Evolutionary conservation across 2,888 invertebrate species (phyloP).

Genomic region (Spisula subtruncata): DNA sequence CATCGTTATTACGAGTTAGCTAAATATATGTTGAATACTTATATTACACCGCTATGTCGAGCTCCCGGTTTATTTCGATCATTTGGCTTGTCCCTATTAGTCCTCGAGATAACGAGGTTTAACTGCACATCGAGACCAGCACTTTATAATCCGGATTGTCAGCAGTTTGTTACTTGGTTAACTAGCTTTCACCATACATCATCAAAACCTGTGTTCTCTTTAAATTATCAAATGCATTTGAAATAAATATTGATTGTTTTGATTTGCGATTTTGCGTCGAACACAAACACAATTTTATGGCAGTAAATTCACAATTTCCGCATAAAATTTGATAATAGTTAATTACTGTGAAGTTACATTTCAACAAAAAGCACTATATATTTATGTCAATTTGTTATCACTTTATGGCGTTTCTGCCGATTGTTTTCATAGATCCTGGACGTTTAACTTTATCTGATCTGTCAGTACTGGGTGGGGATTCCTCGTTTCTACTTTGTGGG

Average conservation of each 20-base stretch:
- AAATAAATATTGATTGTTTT: neutral
- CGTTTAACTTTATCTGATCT: constrained; percentile 43
- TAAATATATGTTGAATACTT: too few relatives aligned
- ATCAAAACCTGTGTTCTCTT: too few relatives aligned
- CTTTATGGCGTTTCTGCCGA: constrained; percentile 8
- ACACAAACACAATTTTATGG: neutral
- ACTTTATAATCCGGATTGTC: too few relatives aligned
- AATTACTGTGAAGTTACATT: neutral
- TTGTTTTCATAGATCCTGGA: constrained; percentile 8
- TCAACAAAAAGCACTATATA: neutral
- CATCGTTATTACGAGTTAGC: too few relatives aligned
- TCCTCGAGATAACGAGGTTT: too few relatives aligned
- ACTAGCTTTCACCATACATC: too few relatives aligned
- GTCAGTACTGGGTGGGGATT: constrained; percentile 20
- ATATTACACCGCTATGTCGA: too few relatives aligned
- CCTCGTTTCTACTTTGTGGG: neutral
- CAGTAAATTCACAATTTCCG: neutral
- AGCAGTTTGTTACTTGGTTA: too few relatives aligned
- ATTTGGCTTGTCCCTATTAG: too few relatives aligned
- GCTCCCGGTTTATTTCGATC: too few relatives aligned
- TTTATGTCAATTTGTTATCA: neutral
- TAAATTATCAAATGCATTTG: too few relatives aligned
- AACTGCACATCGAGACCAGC: too few relatives aligned
- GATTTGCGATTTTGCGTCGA: neutral
- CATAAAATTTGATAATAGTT: neutral